A percentile compares a stretch with the other conserved stretches of the same genome.
These are phyloP conservation scores for Noctua janthina DNA, from an alignment of 2,888 invertebrate species.

Conservation along the genomic window DNA sequence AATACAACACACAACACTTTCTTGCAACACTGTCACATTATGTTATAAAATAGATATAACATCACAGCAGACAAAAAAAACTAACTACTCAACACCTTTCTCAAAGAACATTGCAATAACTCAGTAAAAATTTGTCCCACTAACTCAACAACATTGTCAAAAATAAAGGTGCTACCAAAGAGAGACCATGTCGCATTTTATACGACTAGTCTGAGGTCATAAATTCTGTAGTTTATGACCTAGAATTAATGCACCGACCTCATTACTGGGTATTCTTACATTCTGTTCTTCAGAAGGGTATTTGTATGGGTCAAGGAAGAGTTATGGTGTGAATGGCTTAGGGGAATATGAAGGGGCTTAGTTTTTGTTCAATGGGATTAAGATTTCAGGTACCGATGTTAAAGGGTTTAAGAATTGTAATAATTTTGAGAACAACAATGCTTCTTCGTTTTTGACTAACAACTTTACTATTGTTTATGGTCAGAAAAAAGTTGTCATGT, in stretches of 20 bases:
- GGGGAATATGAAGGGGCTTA: slow-evolving; percentile 72
- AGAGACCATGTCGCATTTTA: slow-evolving; percentile 88
- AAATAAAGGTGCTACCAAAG: slow-evolving; percentile 77
- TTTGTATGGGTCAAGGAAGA: slow-evolving; percentile 89
- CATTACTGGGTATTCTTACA: slow-evolving; percentile 89
- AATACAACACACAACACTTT: too few relatives aligned
- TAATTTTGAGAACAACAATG: neutral
- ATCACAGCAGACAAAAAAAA: slow-evolving; percentile 2
- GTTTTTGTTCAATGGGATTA: slow-evolving; percentile 65
- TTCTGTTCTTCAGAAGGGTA: slow-evolving; percentile 72
- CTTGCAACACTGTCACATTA: neutral
- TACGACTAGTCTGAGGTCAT: slow-evolving; percentile 84
- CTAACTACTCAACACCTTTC: slow-evolving; percentile 71
- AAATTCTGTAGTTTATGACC: slow-evolving; percentile 88
- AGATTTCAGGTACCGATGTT: slow-evolving; percentile 64
- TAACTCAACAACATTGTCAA: slow-evolving; percentile 86
- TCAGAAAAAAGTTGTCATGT: neutral
- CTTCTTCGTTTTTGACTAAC: neutral
- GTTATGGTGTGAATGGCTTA: slow-evolving; percentile 84
- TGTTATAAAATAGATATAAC: neutral
- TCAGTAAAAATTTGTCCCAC: slow-evolving; percentile 82
- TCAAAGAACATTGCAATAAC: slow-evolving; percentile 68
- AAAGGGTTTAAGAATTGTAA: slow-evolving; percentile 39
- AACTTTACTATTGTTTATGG: neutral
- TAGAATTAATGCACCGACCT: slow-evolving; percentile 88